Percentiles rank a stretch among this genome's conserved stretches.
Evolutionary conservation across 2,113 vertebrate species (phyloP).

Genomic region (Phrynocephalus versicolor): DNA sequence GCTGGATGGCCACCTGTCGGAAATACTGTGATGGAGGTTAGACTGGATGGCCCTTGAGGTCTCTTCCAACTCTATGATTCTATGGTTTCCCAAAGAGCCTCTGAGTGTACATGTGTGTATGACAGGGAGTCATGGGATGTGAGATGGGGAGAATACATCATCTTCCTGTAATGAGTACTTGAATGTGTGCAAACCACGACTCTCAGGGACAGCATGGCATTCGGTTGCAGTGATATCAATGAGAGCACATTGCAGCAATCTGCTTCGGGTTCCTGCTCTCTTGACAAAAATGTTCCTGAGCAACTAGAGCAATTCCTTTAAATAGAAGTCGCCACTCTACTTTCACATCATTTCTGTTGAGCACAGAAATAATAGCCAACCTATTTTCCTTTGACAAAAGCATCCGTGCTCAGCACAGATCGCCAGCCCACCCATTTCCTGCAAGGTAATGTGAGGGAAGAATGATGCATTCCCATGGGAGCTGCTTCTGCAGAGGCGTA

Average conservation of each 20-base stretch:
- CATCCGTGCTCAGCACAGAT: background rate
- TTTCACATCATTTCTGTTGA: background rate
- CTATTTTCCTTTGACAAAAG: background rate
- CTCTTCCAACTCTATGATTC: too few species aligned
- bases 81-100: background rate
- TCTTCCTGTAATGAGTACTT: background rate
- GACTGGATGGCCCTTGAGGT: too few species aligned
- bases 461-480: background rate
- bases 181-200: background rate
- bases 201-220: background rate
- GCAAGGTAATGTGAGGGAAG: background rate
- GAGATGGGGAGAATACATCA: background rate
- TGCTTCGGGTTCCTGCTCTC: fast-evolving
- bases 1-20: too few species aligned
- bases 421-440: background rate
- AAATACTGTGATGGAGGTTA: too few species aligned
- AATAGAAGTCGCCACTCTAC: background rate
- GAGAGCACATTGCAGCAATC: background rate
- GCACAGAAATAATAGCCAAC: background rate
- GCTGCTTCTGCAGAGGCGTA: background rate
- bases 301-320: background rate
- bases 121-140: too few species aligned
- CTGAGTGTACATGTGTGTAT: background rate
- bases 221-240: background rate
- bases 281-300: background rate